These are phyloP conservation scores for Hypanus sabinus DNA, from an alignment of 2,113 vertebrate species.

Conservation along the genomic window DNA sequence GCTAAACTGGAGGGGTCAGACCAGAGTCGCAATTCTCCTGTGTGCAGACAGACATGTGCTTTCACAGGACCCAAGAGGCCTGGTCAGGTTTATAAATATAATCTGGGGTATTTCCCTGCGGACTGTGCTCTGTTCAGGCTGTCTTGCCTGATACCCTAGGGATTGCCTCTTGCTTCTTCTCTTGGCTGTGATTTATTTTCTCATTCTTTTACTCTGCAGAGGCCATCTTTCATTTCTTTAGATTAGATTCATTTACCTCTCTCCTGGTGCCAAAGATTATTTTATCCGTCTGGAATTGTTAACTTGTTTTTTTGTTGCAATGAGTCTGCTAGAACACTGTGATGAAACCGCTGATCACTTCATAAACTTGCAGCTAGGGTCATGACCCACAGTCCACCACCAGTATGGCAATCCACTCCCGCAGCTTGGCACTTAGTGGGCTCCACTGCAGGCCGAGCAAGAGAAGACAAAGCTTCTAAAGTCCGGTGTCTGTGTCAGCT, in stretches of 20 bases:
- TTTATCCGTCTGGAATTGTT: constrained; percentile 18
- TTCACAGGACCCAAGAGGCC: neutral
- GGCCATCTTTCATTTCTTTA: constrained; percentile 26
- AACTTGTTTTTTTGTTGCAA: constrained; percentile 28
- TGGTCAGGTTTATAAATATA: constrained; percentile 25
- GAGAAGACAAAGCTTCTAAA: too few species aligned
- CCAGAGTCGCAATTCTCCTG: neutral
- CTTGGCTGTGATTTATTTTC: constrained; percentile 15
- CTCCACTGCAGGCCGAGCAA: neutral
- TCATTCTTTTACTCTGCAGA: constrained; percentile 22
- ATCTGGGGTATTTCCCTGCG: constrained; percentile 11
- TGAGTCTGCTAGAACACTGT: neutral
- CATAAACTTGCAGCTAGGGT: neutral
- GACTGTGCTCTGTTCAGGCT: constrained; percentile 7
- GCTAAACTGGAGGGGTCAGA: neutral
- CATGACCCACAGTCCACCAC: neutral
- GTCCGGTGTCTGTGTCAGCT: too few species aligned
- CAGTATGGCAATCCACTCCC: neutral
- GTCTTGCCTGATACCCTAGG: neutral
- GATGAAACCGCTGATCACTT: neutral
- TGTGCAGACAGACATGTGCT: neutral
- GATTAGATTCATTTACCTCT: neutral
- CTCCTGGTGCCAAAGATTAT: neutral
- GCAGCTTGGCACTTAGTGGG: neutral
- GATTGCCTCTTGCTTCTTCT: neutral